phyloP scores from a whole-genome alignment of 2,797 vertebrate species.

The Dermochelys coriacea region DNA sequence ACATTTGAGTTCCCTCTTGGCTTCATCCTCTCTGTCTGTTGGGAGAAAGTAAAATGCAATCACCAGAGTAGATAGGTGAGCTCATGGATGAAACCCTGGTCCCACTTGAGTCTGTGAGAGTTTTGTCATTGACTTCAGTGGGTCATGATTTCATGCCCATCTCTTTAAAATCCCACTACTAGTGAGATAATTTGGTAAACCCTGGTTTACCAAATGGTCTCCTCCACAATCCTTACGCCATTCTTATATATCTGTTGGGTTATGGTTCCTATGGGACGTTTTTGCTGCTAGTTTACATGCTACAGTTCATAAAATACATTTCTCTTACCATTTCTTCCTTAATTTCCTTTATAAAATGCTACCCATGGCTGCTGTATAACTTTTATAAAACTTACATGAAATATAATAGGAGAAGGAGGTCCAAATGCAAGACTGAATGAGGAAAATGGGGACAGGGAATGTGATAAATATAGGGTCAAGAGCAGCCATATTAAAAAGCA shows the following conservation, averaged over 20 bases:
- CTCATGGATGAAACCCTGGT: accelerated
- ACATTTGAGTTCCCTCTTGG: background rate
- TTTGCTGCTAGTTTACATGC: background rate
- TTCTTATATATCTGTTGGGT: background rate
- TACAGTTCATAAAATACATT: background rate
- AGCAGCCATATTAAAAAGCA: background rate
- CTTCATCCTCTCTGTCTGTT: accelerated
- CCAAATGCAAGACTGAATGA: background rate
- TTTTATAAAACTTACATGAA: background rate
- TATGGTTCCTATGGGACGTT: background rate
- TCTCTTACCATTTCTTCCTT: background rate
- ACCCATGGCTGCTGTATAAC: background rate
- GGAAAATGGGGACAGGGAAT: background rate
- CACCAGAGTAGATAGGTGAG: accelerated
- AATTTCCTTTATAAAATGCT: background rate
- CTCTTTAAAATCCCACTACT: background rate
- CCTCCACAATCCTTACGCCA: background rate
- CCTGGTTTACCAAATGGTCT: background rate
- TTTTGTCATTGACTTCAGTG: background rate
- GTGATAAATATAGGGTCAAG: background rate
- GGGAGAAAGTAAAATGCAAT: background rate
- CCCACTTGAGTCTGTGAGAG: accelerated
- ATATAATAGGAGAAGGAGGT: background rate
- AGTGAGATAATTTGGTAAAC: background rate
- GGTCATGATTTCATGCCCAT: background rate